Conservation (phyloP, 2,113 vertebrate genomes). For the Lagopus muta region DNA sequence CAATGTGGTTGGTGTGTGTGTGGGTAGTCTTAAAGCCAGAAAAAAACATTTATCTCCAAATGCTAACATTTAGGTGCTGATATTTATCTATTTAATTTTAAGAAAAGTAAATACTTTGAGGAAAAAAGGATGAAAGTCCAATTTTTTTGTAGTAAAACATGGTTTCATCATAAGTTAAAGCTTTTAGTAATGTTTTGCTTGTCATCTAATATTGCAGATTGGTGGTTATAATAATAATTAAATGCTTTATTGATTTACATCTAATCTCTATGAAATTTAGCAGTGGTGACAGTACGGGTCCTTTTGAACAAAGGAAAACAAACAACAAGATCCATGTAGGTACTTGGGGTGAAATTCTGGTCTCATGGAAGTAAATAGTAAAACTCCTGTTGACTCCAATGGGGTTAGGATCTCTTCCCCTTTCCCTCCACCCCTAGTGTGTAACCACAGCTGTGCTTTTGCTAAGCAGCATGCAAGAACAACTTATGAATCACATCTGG, state of each 20-base stretch:
- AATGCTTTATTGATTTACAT: slow-evolving; percentile 20
- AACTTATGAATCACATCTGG: slow-evolving; percentile 39
- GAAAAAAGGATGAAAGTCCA: neutral
- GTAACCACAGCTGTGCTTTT: slow-evolving; percentile 9
- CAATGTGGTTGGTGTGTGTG: neutral
- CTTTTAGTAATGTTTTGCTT: slow-evolving; percentile 10
- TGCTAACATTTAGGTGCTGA: neutral
- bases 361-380: slow-evolving; percentile 29
- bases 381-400: slow-evolving; percentile 27
- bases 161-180: neutral
- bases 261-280: slow-evolving; percentile 37
- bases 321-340: neutral
- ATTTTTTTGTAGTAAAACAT: neutral
- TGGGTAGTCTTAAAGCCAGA: neutral
- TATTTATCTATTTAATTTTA: neutral
- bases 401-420: slow-evolving; percentile 67
- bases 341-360: slow-evolving; percentile 51
- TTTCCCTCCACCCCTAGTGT: slow-evolving; percentile 53
- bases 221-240: slow-evolving; percentile 33
- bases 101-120: neutral
- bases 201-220: slow-evolving; percentile 30
- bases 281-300: slow-evolving; percentile 1
- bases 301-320: slow-evolving; percentile 54
- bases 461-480: slow-evolving; percentile 26
- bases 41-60: neutral